Conservation (phyloP, 2,888 invertebrate species). For the Pachliopta kotzebuea region DNA sequence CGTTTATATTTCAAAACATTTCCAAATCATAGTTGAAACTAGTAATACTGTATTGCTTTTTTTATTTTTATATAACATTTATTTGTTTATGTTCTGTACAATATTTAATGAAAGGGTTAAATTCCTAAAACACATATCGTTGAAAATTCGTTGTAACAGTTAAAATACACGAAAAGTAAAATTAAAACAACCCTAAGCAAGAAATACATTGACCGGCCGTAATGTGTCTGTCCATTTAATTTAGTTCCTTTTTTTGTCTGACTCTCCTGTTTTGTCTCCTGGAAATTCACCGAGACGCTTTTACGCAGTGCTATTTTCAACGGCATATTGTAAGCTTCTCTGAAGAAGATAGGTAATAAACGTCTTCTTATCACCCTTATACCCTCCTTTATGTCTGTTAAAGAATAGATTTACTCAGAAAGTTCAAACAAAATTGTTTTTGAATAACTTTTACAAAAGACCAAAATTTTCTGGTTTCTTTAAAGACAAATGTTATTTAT, state of each 20-base stretch:
- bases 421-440: too few species aligned
- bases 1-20: neutral
- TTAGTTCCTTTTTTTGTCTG: constrained; percentile 64
- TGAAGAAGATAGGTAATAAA: constrained; percentile 22
- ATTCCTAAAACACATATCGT: neutral
- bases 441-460: too few species aligned
- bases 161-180: constrained; percentile 16
- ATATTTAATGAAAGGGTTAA: neutral
- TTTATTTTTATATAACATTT: neutral
- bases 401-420: neutral
- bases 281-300: constrained; percentile 63
- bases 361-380: constrained; percentile 10
- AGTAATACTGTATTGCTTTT: neutral
- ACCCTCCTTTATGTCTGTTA: constrained; percentile 3
- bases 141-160: neutral
- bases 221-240: constrained; percentile 47
- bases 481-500: too few species aligned
- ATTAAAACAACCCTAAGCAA: constrained; percentile 50
- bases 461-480: too few species aligned
- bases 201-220: constrained; percentile 36
- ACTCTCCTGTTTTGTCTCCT: constrained; percentile 53
- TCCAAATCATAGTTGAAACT: neutral
- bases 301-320: constrained; percentile 60
- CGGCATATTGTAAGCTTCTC: constrained; percentile 28
- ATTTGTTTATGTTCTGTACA: neutral